These are phyloP conservation scores for Lasioglossum oenotherae DNA, from an alignment of 2,888 invertebrate species.

Conservation along the genomic window DNA sequence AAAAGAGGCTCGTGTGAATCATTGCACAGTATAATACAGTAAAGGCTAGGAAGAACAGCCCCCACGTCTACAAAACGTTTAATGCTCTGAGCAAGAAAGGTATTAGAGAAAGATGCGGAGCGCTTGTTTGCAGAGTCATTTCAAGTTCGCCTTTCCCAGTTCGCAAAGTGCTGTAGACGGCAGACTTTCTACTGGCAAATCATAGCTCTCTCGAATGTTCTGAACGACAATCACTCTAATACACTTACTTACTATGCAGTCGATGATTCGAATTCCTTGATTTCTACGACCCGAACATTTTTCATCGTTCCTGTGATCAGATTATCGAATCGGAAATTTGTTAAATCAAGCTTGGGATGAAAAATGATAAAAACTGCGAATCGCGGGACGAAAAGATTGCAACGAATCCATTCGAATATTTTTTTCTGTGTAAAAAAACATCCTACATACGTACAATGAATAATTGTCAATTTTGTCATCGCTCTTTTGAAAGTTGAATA, in stretches of 20 bases:
- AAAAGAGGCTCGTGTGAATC: not conserved
- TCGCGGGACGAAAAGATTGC: not conserved
- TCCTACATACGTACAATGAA: not conserved
- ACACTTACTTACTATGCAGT: not conserved
- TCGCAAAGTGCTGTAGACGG: constrained; percentile 39
- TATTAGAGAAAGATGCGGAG: constrained; percentile 8
- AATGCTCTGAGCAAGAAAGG: not conserved
- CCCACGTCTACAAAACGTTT: constrained; percentile 4
- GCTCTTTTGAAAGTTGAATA: not conserved
- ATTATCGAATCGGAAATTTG: not conserved
- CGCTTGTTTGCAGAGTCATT: constrained; percentile 48
- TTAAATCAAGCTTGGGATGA: not conserved
- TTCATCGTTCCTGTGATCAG: not conserved
- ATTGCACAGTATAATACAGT: not conserved
- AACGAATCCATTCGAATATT: not conserved
- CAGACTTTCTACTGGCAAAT: constrained; percentile 42
- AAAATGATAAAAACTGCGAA: not conserved
- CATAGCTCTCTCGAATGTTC: constrained; percentile 41
- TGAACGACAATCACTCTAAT: constrained; percentile 51
- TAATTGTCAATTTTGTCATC: not conserved
- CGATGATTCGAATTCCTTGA: constrained; percentile 32
- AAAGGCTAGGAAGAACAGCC: not conserved
- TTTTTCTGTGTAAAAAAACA: not conserved
- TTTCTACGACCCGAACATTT: not conserved
- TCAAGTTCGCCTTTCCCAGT: constrained; percentile 29